These are phyloP conservation scores for Idaea aversata DNA, from an alignment of 2,888 invertebrate species.

Conservation along the genomic window DNA sequence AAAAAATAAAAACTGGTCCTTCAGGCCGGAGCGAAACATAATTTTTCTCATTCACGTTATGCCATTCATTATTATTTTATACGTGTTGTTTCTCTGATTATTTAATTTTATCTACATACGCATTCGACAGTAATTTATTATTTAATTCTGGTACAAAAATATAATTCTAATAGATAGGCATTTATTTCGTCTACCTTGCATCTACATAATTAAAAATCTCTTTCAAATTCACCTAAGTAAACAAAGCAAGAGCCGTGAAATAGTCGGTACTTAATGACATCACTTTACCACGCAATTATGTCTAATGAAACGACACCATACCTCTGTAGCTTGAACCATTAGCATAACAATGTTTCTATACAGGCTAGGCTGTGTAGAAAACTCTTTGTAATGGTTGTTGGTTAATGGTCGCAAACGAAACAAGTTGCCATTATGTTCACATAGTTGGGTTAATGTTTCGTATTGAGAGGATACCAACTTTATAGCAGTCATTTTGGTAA, in stretches of 20 bases:
- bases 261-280: constrained; percentile 2
- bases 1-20: too few relatives aligned
- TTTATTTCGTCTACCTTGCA: too few relatives aligned
- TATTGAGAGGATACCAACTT: not conserved
- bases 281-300: constrained; percentile 13
- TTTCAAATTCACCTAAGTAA: not conserved
- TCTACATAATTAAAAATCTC: not conserved
- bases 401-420: not conserved
- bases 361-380: not conserved
- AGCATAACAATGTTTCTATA: constrained; percentile 17
- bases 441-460: not conserved
- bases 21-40: too few relatives aligned
- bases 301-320: constrained; percentile 11
- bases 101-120: too few relatives aligned
- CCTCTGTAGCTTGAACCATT: constrained; percentile 13
- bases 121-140: too few relatives aligned
- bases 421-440: not conserved
- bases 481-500: not conserved
- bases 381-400: not conserved
- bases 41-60: too few relatives aligned
- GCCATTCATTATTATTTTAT: too few relatives aligned
- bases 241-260: not conserved
- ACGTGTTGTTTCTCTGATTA: too few relatives aligned
- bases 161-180: too few relatives aligned
- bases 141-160: too few relatives aligned